Evolutionary conservation across 2,113 vertebrate species (phyloP), one percentile per base, ranked within the genome.

Genomic region (Phalacrocorax pelagicus): DNA sequence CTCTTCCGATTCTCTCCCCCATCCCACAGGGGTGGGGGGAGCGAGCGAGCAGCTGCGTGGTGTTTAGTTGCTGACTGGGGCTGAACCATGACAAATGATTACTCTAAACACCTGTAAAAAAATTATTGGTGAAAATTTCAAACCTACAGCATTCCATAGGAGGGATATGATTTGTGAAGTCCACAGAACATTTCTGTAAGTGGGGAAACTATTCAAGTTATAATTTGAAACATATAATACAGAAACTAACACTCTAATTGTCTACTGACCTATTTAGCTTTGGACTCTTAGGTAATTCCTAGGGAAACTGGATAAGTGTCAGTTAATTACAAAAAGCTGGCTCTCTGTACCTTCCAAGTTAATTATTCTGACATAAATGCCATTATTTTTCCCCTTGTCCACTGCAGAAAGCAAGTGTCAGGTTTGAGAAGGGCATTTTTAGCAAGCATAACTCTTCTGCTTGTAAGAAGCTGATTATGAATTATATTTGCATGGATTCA

Each of bases 301-400:
- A 91, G 88, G 44, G 57, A 97, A 95, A 58, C 65, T 79, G 89
- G 83, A 93, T 84, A 97, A 96, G 86, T 97, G 94, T 96, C 97
- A 97, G 84, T 81, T 95, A 96, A 97, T 95, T 93, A 95, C 87
- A 88, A 82, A 77, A 79, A 90, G 84, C 79, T 92, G 90, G 81
- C 62, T 70, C 81, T 96, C 87, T 26, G 7, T 62, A 95, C 92
- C 57, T 91, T 91, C 69, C 44, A 74, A 96, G 65, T 96, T 97
- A 97, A 98, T 97, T 97, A 97, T 96, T 91, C 77, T 62, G 49
- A 94, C 90, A 86, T 92, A 97, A 97, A 97, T 92, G 91, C 95
- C 96, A 96, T 89, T 88, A 94, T 90, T 81, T 88, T 85, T 83
- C 79, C 91, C 73, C 81, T 81, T 75, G 79, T 85, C 85, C 92